Conservation (phyloP, 2,797 vertebrate species). For the Lemur catta region DNA sequence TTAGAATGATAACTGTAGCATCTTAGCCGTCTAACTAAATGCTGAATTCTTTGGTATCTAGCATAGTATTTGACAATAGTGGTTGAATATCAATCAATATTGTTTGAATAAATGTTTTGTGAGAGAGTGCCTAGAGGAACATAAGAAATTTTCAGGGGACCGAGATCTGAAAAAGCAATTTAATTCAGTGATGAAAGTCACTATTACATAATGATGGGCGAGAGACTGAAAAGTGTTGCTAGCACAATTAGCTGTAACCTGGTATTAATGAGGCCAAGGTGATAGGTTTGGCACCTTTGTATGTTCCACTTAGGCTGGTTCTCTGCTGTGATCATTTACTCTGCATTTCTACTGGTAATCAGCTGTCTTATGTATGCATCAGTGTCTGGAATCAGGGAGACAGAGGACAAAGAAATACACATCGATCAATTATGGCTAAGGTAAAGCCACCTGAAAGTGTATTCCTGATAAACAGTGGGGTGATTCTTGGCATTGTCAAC, state of each 20-base stretch:
- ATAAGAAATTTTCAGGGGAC: constrained; percentile 17
- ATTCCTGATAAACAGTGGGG: background rate
- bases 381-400: background rate
- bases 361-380: background rate
- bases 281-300: background rate
- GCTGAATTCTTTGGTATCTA: background rate
- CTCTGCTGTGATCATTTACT: background rate
- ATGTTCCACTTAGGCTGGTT: background rate
- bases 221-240: background rate
- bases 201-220: constrained; percentile 33
- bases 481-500: background rate
- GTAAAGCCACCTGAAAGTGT: background rate
- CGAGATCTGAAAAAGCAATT: constrained; percentile 53
- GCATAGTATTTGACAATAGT: background rate
- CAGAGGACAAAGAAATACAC: background rate
- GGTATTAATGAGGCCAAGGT: constrained; percentile 66
- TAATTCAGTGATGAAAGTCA: constrained; percentile 19
- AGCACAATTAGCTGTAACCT: constrained; percentile 54
- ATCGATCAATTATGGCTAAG: background rate
- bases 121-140: background rate
- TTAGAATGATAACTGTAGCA: background rate
- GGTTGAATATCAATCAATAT: background rate
- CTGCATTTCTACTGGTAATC: background rate
- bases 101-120: background rate
- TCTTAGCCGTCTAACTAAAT: background rate